These are phyloP conservation scores for Campopleginae sp. DNA, from an alignment of 2,888 invertebrate species.

Conservation along the genomic window DNA sequence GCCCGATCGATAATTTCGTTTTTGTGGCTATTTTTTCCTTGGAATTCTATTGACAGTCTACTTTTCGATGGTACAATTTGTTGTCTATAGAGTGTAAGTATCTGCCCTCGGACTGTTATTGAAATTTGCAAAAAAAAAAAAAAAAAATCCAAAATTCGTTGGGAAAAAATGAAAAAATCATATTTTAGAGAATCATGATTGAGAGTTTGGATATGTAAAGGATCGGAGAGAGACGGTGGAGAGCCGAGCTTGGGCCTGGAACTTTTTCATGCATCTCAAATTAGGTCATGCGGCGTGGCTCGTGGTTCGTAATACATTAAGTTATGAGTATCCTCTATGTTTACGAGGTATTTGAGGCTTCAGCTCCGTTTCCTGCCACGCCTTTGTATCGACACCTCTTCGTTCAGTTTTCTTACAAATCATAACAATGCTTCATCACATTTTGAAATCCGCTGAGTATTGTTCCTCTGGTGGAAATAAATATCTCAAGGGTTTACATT, in stretches of 20 bases:
- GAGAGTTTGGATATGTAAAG: slow-evolving; percentile 1
- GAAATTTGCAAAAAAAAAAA: too few relatives aligned
- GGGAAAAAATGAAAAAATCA: neutral
- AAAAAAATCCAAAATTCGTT: neutral
- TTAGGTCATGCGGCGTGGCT: slow-evolving; percentile 64
- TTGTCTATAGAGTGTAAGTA: too few relatives aligned
- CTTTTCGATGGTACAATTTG: too few relatives aligned
- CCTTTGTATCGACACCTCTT: slow-evolving; percentile 60
- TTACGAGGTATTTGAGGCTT: slow-evolving; percentile 21
- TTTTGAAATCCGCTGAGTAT: slow-evolving; percentile 23
- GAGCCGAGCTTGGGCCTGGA: neutral
- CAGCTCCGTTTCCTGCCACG: slow-evolving; percentile 62
- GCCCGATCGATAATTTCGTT: too few relatives aligned
- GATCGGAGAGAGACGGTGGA: neutral
- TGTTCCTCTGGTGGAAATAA: neutral
- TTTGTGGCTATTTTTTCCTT: too few relatives aligned
- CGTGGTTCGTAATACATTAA: slow-evolving; percentile 23
- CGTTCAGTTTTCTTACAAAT: neutral
- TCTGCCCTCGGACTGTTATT: too few relatives aligned
- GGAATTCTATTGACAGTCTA: too few relatives aligned
- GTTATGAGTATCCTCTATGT: slow-evolving; percentile 29
- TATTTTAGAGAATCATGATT: neutral
- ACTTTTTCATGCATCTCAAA: slow-evolving; percentile 53
- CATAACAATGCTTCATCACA: slow-evolving; percentile 48
- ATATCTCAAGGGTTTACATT: neutral